A percentile compares a stretch with the other conserved stretches of the same genome.
Conservation (phyloP, 1,140 invertebrate species). For the Cyclargus thomasi region DNA sequence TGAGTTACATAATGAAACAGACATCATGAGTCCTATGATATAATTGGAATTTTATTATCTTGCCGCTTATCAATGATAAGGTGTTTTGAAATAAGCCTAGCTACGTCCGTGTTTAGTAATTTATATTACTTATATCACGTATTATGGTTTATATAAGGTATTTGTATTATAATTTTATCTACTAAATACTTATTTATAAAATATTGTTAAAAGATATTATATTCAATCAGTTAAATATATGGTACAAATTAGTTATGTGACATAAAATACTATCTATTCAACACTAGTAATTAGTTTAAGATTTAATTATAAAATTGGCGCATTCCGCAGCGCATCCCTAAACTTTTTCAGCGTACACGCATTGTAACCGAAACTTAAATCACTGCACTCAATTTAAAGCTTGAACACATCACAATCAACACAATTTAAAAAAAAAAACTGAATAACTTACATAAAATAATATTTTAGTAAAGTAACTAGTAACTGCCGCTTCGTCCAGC, state of each 20-base stretch:
- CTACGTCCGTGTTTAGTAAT: neutral
- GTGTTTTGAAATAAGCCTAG: neutral
- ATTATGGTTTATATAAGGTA: too few species aligned
- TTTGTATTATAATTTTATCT: neutral
- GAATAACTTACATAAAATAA: slow-evolving; percentile 59
- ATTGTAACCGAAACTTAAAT: neutral
- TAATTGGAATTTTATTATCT: neutral
- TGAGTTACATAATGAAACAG: neutral
- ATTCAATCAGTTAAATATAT: too few species aligned
- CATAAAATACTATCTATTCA: too few species aligned
- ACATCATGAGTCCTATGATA: neutral
- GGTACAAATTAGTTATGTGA: too few species aligned
- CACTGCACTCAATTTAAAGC: slow-evolving; percentile 7
- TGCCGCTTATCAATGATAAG: neutral
- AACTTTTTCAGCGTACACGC: neutral
- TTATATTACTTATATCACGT: too few species aligned
- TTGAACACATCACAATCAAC: slow-evolving; percentile 20
- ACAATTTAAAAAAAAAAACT: slow-evolving; percentile 22
- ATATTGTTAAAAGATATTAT: too few species aligned
- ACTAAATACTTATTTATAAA: neutral
- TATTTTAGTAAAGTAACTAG: slow-evolving; percentile 49
- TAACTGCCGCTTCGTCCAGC: slow-evolving; percentile 53
- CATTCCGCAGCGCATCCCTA: neutral
- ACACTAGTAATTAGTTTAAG: too few species aligned
- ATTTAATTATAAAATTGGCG: neutral